Evolutionary conservation across 2,113 vertebrate genomes (phyloP), one percentile per base, ranked within the genome.

Genomic region (Catharus fuscescens): DNA sequence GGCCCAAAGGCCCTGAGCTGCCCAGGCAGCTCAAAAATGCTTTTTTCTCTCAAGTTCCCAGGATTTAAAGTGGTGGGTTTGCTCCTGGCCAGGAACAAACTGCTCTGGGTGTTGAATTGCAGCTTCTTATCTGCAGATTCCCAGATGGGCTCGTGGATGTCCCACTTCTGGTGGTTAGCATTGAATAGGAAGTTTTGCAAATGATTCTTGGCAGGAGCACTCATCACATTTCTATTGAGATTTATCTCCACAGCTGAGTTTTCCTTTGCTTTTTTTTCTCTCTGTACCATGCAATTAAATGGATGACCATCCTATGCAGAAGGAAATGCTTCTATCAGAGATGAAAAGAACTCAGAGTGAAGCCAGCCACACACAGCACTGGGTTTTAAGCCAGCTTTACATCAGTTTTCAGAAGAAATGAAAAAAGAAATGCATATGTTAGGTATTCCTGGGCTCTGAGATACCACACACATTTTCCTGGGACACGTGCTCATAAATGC

Each of bases 101-200:
- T 77, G 74, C 86, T 95, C 60, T 78, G 74, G 84, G 61, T 70
- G 57, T 21, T 93, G 83, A 93, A 88, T 69, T 81, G 85, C 74
- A 61, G 48, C 93, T 88, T 52, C 95, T 97, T 95, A 89, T 95
- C 90, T 96, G 61, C 92, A 86, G 57, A 85, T 93, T 70, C 80
- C 59, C 93, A 94, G 95, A 93, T 95, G 92, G 90, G 90, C 47
- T 80, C 42, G 67, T 82, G 90, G 56, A 59, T 88, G 70, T 52
- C 87, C 80, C 88, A 53, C 85, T 96, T 93, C 44, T 87, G 57
- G 12, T 83, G 87, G 67, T 65, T 86, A 80, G 93, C 69, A 61
- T 12, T 94, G 93, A 95, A 96, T 95, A 86, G 89, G 45, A 93
- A 95, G 84, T 96, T 95, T 84, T 86, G 83, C 78, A 94, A 94